These are phyloP conservation scores for Cerastis leucographa DNA, from an alignment of 2,888 invertebrate genomes.

Conservation along the genomic window DNA sequence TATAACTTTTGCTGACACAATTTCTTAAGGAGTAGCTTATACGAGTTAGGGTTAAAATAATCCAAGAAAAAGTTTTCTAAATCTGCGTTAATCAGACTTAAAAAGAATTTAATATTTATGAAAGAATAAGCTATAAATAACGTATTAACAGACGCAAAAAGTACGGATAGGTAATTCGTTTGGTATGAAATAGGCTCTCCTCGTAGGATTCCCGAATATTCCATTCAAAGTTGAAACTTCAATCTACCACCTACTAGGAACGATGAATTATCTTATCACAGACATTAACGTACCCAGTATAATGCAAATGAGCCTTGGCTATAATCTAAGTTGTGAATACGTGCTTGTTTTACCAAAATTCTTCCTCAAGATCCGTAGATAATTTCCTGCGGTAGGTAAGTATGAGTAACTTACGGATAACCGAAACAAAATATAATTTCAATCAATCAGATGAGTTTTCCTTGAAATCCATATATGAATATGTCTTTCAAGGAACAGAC, in stretches of 20 bases:
- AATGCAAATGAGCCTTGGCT: constrained; percentile 47
- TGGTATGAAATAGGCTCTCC: background rate
- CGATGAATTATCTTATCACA: constrained; percentile 24
- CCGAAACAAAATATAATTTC: constrained; percentile 4
- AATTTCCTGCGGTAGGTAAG: background rate
- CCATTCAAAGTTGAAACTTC: constrained; percentile 18
- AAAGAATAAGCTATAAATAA: background rate
- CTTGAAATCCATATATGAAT: too few species aligned
- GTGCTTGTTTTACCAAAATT: constrained; percentile 45
- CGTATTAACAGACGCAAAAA: background rate
- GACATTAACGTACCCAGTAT: constrained; percentile 13
- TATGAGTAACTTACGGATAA: constrained; percentile 21
- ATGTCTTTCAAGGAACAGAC: background rate
- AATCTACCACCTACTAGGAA: constrained; percentile 21
- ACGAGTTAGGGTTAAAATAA: background rate
- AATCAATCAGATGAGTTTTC: background rate
- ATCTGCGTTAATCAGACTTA: background rate
- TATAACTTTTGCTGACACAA: background rate
- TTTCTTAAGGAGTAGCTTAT: background rate
- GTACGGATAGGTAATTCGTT: background rate
- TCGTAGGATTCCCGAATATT: background rate
- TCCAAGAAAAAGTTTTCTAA: background rate
- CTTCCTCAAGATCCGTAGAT: constrained; percentile 12
- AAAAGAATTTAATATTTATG: background rate
- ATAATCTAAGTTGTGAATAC: constrained; percentile 43